phyloP scores from a whole-genome alignment of 2,888 invertebrate genomes.

The Ethmia dodecea region DNA sequence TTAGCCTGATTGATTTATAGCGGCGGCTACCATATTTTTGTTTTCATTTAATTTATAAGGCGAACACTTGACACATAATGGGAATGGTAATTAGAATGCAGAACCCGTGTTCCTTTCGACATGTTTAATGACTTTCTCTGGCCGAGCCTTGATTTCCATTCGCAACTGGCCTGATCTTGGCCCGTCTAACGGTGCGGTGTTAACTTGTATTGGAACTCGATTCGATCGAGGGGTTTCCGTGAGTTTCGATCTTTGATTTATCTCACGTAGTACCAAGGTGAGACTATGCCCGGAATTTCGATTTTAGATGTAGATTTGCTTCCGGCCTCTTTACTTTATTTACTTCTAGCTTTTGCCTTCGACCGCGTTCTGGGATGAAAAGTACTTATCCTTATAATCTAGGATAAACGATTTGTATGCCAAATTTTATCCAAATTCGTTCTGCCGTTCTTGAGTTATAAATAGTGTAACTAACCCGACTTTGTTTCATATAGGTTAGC shows the following conservation, averaged over 20 bases:
- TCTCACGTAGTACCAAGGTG: constrained; percentile 47
- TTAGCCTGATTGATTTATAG: constrained; percentile 1
- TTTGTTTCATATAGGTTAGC: too few species aligned
- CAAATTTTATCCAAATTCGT: too few species aligned
- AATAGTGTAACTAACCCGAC: too few species aligned
- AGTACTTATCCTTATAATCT: too few species aligned
- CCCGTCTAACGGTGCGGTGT: constrained; percentile 33
- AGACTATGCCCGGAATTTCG: constrained; percentile 30
- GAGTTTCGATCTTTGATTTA: constrained; percentile 33
- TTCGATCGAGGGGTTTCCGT: constrained; percentile 32
- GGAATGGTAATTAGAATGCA: constrained; percentile 38
- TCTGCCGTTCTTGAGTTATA: too few species aligned
- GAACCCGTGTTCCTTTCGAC: constrained; percentile 39
- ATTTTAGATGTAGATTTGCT: constrained; percentile 23
- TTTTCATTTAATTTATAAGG: neutral
- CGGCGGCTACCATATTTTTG: neutral
- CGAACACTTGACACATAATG: neutral
- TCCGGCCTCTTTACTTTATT: too few species aligned
- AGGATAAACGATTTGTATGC: too few species aligned
- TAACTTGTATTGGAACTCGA: constrained; percentile 18
- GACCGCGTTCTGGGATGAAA: too few species aligned
- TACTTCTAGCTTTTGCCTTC: too few species aligned
- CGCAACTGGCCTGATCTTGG: constrained; percentile 36
- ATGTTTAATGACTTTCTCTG: constrained; percentile 73
- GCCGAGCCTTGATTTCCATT: constrained; percentile 47